A percentile compares a stretch with the other conserved stretches of the same genome.
These are phyloP conservation scores for Macrosoma leucophasiata DNA, from an alignment of 2,888 invertebrate species.

Conservation along the genomic window DNA sequence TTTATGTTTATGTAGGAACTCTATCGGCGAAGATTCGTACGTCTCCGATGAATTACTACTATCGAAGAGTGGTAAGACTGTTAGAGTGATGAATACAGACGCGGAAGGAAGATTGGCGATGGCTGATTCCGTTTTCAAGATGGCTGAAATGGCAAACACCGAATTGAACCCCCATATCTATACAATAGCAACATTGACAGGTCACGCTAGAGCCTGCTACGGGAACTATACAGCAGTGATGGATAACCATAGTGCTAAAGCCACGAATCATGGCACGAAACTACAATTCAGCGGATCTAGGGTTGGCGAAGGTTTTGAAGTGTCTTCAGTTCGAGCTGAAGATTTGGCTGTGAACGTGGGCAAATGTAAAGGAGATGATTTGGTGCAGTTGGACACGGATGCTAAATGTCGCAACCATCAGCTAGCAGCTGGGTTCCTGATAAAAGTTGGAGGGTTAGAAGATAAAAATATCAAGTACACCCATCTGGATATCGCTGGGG, in stretches of 20 bases:
- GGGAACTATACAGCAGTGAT: slow-evolving; percentile 82
- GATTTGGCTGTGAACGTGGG: slow-evolving; percentile 79
- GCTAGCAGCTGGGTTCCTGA: slow-evolving; percentile 78
- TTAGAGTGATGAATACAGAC: slow-evolving; percentile 92
- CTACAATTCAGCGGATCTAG: slow-evolving; percentile 81
- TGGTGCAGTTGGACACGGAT: slow-evolving; percentile 68
- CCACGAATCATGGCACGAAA: slow-evolving; percentile 71
- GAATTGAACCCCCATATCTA: slow-evolving; percentile 89
- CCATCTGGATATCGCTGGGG: slow-evolving; percentile 85
- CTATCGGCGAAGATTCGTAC: slow-evolving; percentile 87
- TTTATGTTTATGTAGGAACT: slow-evolving; percentile 89
- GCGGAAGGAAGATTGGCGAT: slow-evolving; percentile 94
- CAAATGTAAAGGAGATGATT: slow-evolving; percentile 86
- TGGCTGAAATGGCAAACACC: slow-evolving; percentile 70
- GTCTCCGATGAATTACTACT: slow-evolving; percentile 90
- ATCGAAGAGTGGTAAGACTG: slow-evolving; percentile 84
- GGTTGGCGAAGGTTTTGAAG: slow-evolving; percentile 84
- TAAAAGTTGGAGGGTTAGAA: slow-evolving; percentile 87
- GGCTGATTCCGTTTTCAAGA: slow-evolving; percentile 83
- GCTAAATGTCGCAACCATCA: slow-evolving; percentile 65
- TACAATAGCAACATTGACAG: slow-evolving; percentile 91
- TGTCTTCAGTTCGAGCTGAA: slow-evolving; percentile 82
- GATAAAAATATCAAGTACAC: slow-evolving; percentile 87
- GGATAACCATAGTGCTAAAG: slow-evolving; percentile 82
- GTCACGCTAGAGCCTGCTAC: slow-evolving; percentile 82